phyloP scores from a whole-genome alignment of 2,797 vertebrate genomes.

The Kryptopterus vitreolus region DNA sequence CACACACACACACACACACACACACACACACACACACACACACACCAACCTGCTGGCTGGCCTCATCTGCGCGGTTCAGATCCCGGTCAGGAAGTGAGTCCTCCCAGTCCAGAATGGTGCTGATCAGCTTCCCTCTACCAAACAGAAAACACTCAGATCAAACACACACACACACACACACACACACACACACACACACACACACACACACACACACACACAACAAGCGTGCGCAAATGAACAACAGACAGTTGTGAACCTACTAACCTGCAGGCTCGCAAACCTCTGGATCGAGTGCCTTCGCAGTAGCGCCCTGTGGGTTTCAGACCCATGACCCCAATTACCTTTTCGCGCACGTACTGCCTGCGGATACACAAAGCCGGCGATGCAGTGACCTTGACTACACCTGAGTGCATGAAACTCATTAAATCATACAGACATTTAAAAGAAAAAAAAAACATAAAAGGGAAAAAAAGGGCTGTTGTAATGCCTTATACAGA shows the following conservation, averaged over 20 bases:
- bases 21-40: slow-evolving; percentile 29
- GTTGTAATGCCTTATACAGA: background rate
- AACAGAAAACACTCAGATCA: background rate
- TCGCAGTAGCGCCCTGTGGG: slow-evolving; percentile 88
- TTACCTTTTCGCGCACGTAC: slow-evolving; percentile 88
- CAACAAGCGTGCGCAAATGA: background rate
- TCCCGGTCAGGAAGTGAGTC: slow-evolving; percentile 89
- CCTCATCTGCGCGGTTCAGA: slow-evolving; percentile 85
- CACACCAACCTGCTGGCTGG: slow-evolving; percentile 79
- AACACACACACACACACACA: background rate
- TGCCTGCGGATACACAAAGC: slow-evolving; percentile 74
- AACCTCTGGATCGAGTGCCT: slow-evolving; percentile 85
- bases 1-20: background rate
- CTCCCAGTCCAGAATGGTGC: slow-evolving; percentile 97
- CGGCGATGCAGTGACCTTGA: background rate
- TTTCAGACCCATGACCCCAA: slow-evolving; percentile 97
- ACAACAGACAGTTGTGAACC: background rate
- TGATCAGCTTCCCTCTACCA: slow-evolving; percentile 87
- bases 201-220: slow-evolving; percentile 33
- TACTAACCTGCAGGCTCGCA: slow-evolving; percentile 89
- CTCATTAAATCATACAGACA: background rate
- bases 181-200: slow-evolving; percentile 21
- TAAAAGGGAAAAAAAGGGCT: background rate
- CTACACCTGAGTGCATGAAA: slow-evolving; percentile 6
- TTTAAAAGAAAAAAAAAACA: background rate